Base-by-base conservation (phyloP, 2,797 vertebrate genomes). In the Chelonia mydas region DNA sequence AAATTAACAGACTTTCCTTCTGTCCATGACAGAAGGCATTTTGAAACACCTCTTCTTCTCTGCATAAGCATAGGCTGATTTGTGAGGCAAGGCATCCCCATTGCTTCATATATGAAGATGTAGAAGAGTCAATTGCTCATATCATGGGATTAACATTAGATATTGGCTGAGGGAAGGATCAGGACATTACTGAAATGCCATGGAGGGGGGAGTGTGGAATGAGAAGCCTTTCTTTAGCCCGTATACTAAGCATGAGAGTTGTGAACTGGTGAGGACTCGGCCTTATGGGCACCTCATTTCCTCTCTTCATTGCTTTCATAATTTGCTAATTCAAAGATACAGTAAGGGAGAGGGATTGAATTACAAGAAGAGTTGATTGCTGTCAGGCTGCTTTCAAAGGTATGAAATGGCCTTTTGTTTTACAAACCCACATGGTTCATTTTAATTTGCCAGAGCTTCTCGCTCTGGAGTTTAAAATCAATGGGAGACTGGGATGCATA, bases 61-160 rank as follows among this genome's bases (percentile, higher is more conserved):
- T 16, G 59, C 31, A 3, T 33, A 33, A 61, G 59, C 28, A 61
- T 65, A n/a, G 33, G 16, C 31, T 65, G 15, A n/a, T 65, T 65
- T 65, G 2, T 65, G 33, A 65, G 7, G 8, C 61, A 19, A n/a
- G 16, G 15, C 15, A n/a, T 65, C 16, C 31, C 61, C 61, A 65
- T 33, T 33, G 61, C 61, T 65, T 65, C 31, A n/a, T n/a, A 65
- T 33, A 65, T 65, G 33, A 61, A 33, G 61, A n/a, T n/a, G 61
- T 17, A 65, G 33, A 65, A n/a, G 59, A 65, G 15, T 15, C 61
- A 65, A 17, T n/a, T 65, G 61, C 31, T 61, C 59, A 28, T 96
- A 97, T 97, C 84, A 84, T 93, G 95, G 96, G n/a, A 98, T 97
- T 94, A 92, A 89, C 94, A 86, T 94, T 83, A 97, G 97, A 97